These are phyloP conservation scores for Conus ventricosus DNA, from an alignment of 1,140 invertebrate genomes.

Conservation along the genomic window DNA sequence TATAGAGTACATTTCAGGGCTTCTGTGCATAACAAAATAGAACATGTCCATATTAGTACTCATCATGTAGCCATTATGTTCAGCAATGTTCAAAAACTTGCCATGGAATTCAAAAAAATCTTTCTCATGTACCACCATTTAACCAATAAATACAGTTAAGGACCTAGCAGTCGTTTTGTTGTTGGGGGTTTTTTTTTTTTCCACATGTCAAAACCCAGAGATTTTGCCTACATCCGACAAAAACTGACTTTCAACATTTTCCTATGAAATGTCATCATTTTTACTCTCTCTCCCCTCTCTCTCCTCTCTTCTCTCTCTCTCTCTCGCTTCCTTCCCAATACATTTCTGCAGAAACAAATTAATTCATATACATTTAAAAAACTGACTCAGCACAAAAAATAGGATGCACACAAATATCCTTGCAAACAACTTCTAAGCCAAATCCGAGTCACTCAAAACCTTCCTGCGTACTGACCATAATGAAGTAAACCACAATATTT, in stretches of 20 bases:
- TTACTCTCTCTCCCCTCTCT: conserved; percentile 7
- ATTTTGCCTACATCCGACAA: no score
- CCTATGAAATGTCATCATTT: background rate
- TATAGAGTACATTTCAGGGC: no score
- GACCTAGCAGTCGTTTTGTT: no score
- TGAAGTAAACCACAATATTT: background rate
- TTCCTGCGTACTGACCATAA: background rate
- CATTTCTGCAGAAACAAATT: background rate
- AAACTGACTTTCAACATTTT: background rate
- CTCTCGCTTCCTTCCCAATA: background rate
- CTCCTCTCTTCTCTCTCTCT: background rate
- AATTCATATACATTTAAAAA: background rate
- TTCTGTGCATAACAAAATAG: no score
- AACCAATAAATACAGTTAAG: no score
- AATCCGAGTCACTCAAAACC: background rate
- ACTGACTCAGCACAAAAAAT: background rate
- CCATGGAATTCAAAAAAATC: no score
- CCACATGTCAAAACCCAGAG: no score
- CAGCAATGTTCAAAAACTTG: no score
- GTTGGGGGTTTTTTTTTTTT: no score
- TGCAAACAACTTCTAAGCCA: background rate
- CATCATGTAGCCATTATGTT: no score
- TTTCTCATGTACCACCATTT: no score
- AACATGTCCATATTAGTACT: no score
- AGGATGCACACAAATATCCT: background rate